Evolutionary conservation across 2,888 invertebrate genomes (phyloP), one percentile per base, ranked within the genome.

Genomic region (Acanthosepion esculentum): DNA sequence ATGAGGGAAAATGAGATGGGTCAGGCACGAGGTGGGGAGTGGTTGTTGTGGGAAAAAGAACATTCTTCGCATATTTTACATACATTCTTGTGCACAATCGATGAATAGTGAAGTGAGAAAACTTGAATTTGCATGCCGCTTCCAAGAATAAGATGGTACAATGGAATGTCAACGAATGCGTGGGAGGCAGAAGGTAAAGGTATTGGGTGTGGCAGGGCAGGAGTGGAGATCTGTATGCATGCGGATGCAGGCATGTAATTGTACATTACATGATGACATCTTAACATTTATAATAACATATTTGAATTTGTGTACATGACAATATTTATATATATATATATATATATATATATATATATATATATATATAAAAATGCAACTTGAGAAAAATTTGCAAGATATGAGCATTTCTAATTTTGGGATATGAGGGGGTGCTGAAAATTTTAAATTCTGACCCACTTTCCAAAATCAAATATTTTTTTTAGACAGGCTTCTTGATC

Each of bases 131-230:
- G 78, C 78, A 78, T 78, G 29, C 78, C 78, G n/a, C 78, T 78
- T n/a, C 78, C n/a, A 78, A 78, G n/a, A 78, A 78, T 78, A 78
- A 78, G 78, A 78, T 78, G 78, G n/a, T 78, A 33, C n/a, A 33
- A 78, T 78, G 78, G 78, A 78, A 78, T 78, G 78, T 78, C 78
- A 78, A n/a, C 8, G n/a, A 78, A 78, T 78, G 78, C 78, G 78
- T 78, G 78, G 78, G 78, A n/a, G 78, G 10, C n/a, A n/a, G 78
- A n/a, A 18, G 6, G n/a, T 23, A 33, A 12, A 10, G 10, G 78
- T 33, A n/a, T 10, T n/a, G n/a, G 78, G n/a, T 78, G n/a, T 12
- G 78, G 78, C 4, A 15, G n/a, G 15, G n/a, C 0, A 5, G n/a
- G 33, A 12, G 5, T 15, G 18, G 78, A n/a, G 23, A n/a, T 12